Conservation (phyloP, 2,888 invertebrate species). For the Entomobrya multifasciata region DNA sequence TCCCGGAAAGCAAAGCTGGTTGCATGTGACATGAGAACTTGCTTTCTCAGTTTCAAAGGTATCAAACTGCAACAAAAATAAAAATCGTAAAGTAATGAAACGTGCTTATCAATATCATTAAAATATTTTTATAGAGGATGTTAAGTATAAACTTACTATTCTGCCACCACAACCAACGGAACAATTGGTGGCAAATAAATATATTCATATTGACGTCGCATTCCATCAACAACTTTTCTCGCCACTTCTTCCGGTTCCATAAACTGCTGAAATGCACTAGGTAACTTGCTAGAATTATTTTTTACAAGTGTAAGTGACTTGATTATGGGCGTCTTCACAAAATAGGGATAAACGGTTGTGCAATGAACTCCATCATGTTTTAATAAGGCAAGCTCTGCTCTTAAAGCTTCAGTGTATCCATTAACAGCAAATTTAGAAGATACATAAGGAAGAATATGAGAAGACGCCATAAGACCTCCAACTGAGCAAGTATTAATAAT, state of each 20-base stretch:
- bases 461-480: background rate
- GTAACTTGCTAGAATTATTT: no score
- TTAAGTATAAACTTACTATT: background rate
- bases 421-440: constrained; percentile 61
- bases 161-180: background rate
- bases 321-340: constrained; percentile 25
- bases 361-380: constrained; percentile 7
- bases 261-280: background rate
- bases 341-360: constrained; percentile 43
- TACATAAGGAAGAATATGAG: constrained; percentile 27
- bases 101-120: background rate
- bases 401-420: constrained; percentile 50
- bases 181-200: constrained; percentile 63
- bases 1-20: no score
- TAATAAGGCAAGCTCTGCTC: constrained; percentile 41
- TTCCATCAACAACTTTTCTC: constrained; percentile 59
- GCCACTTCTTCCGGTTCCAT: constrained; percentile 69
- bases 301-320: no score
- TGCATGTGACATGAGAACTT: no score
- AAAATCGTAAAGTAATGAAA: no score
- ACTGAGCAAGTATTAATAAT: constrained; percentile 62
- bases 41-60: background rate
- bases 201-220: constrained; percentile 70
- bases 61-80: constrained; percentile 13
- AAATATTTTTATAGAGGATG: background rate